A percentile compares a stretch with the other conserved stretches of the same genome.
These are phyloP conservation scores for Callithrix jacchus DNA, from an alignment of 2,113 vertebrate genomes.

Conservation along the genomic window DNA sequence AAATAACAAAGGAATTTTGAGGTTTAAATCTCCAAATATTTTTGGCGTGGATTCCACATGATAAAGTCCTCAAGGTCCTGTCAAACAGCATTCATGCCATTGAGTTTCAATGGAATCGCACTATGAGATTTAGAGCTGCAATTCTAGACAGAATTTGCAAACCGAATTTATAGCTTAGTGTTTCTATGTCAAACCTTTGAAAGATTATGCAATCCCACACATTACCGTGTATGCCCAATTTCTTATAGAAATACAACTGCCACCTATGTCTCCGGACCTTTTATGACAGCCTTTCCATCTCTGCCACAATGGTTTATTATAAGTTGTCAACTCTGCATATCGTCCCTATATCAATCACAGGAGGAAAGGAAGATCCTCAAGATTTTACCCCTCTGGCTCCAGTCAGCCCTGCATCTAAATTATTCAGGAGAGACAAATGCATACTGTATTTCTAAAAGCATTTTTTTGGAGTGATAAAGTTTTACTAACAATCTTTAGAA, in stretches of 20 bases:
- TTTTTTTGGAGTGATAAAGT: not conserved
- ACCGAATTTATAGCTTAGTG: not conserved
- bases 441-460: conserved; percentile 58
- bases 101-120: not conserved
- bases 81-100: not conserved
- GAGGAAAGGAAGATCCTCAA: not conserved
- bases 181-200: not conserved
- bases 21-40: conserved; percentile 3
- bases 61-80: not conserved
- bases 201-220: not conserved
- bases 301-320: conserved; percentile 48
- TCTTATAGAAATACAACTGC: not conserved
- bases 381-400: not conserved
- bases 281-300: conserved; percentile 39
- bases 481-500: conserved; percentile 35
- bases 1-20: not conserved
- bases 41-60: not conserved
- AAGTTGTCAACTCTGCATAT: conserved; percentile 16
- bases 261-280: conserved; percentile 36
- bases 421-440: not conserved
- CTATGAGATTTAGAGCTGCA: not conserved
- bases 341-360: conserved; percentile 11
- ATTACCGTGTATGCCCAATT: not conserved
- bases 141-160: conserved; percentile 35
- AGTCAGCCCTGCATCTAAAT: conserved; percentile 32